phyloP scores from a whole-genome alignment of 1,140 invertebrate species.

The Trachymyrmex septentrionalis region DNA sequence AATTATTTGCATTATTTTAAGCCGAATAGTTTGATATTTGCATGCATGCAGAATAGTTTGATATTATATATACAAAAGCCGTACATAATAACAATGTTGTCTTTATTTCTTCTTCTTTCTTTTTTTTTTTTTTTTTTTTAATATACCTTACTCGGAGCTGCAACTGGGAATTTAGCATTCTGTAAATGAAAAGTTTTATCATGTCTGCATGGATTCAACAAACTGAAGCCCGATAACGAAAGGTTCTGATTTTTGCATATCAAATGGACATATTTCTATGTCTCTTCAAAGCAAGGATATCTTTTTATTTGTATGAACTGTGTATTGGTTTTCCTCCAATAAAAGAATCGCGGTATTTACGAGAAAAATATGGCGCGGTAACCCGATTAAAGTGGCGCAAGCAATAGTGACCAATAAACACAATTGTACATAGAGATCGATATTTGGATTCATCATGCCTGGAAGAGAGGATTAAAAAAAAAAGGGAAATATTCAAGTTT shows the following conservation, averaged over 20 bases:
- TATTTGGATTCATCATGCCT: constrained; percentile 18
- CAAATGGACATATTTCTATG: not conserved
- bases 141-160: not conserved
- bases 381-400: constrained; percentile 35
- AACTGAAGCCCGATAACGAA: not conserved
- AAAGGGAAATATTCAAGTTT: constrained; percentile 18
- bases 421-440: constrained; percentile 26
- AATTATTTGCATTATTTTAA: constrained; percentile 18
- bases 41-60: no score
- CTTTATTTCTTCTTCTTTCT: not conserved
- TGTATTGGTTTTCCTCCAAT: constrained; percentile 26
- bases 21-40: not conserved
- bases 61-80: not conserved
- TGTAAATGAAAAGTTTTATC: constrained; percentile 10
- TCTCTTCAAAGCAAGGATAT: not conserved
- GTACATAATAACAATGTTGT: not conserved
- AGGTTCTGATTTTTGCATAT: not conserved
- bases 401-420: constrained; percentile 35
- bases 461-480: constrained; percentile 1
- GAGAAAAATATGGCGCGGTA: constrained; percentile 37
- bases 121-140: not conserved
- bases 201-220: not conserved
- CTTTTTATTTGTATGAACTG: constrained; percentile 20
- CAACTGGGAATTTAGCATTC: not conserved
- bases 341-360: constrained; percentile 29